Percentiles rank a stretch among this genome's conserved stretches.
Conservation (phyloP, 2,797 vertebrate species). For the Otus scops region DNA sequence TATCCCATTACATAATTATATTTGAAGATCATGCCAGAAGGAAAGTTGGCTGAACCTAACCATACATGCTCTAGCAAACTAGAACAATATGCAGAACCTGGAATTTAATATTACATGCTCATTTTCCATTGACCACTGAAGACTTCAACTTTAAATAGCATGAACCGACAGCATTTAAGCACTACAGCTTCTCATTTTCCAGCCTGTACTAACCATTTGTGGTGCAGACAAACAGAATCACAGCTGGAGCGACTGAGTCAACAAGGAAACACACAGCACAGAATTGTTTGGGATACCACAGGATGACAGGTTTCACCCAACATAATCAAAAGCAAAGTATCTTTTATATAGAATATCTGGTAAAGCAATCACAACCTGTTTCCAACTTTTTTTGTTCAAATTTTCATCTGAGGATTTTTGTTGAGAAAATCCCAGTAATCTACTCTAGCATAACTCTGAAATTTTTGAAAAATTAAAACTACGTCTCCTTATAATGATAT, state of each 20-base stretch:
- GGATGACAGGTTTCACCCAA: not conserved
- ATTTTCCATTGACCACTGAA: slow-evolving; percentile 13
- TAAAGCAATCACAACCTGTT: not conserved
- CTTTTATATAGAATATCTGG: not conserved
- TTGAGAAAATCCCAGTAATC: not conserved
- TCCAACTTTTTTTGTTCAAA: not conserved
- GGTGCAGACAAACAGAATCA: not conserved
- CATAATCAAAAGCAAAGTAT: not conserved
- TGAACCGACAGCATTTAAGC: not conserved
- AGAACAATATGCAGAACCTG: not conserved
- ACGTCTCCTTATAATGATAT: not conserved
- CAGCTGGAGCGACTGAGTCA: not conserved
- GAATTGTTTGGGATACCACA: not conserved
- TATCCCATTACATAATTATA: not conserved
- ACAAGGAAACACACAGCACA: slow-evolving; percentile 14
- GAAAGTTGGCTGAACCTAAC: not conserved
- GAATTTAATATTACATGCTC: slow-evolving; percentile 5
- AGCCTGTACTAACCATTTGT: not conserved
- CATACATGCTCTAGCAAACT: not conserved
- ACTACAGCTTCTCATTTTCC: slow-evolving; percentile 21
- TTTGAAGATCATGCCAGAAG: not conserved
- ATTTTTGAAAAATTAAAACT: not conserved
- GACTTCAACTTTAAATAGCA: not conserved
- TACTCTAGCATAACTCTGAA: not conserved
- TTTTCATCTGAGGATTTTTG: not conserved